Evolutionary conservation across 2,888 invertebrate species (phyloP), one percentile per base, ranked within the genome.

Genomic region (Drosophila infuscata): DNA sequence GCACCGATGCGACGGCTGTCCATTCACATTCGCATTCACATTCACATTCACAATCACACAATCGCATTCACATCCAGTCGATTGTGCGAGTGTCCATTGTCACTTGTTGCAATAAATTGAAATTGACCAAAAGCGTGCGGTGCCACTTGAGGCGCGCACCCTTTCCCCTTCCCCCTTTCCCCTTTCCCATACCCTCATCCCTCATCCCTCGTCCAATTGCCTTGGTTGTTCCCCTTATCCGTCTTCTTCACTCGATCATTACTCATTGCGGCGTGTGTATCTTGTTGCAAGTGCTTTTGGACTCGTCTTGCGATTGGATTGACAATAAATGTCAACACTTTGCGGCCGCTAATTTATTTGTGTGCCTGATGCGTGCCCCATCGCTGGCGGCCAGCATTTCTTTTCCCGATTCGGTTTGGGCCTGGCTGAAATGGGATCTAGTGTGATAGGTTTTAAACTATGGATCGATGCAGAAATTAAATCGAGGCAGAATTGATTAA

Each of bases 281-380:
- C 82, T 80, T 65, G 82, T 81, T 81, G 84, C 84, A 79, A 71
- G 74, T 63, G 69, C 61, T 51, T 61, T 79, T 81, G 83, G 79
- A 74, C 57, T 32, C 58, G 52, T 51, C 60, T 35, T 36, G 35
- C 48, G 68, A 72, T 82, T 59, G 82, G 71, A 67, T 79, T 88
- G 88, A 89, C 91, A 91, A 91, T 91, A 90, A 91, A 89, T 88
- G 91, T 91, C 92, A 91, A 85, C 91, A 91, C 84, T 85, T 83
- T 81, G 79, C 74, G 81, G 76, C 69, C 73, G 88, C 85, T 91
- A 91, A 91, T 91, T 91, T 91, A 90, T 88, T 91, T 87, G 83
- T 81, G 70, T 79, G 84, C 82, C 67, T 59, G 76, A 82, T 81
- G 81, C 81, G 77, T 77, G 79, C 76, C 69, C 76, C 79, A 79